phyloP scores from a whole-genome alignment of 2,797 vertebrate species.

The Eospalax fontanierii region DNA sequence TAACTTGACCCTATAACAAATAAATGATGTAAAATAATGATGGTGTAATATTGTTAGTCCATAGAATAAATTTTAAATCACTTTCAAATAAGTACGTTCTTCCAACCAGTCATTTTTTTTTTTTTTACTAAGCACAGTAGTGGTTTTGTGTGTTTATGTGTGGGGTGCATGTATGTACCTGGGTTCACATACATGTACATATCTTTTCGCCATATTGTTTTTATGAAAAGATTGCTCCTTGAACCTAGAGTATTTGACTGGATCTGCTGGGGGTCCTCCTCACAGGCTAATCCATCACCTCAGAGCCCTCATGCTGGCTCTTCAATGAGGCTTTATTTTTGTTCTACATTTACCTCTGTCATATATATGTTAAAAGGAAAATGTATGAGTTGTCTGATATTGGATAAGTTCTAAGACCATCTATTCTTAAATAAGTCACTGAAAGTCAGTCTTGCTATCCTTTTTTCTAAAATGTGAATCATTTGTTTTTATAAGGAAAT shows the following conservation, averaged over 20 bases:
- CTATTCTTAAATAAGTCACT: background rate
- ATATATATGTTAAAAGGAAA: no score
- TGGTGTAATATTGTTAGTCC: background rate
- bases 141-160: no score
- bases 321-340: background rate
- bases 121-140: background rate
- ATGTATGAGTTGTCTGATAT: background rate
- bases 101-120: background rate
- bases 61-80: background rate
- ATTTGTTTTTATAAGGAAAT: background rate
- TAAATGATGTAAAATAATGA: background rate
- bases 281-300: no score
- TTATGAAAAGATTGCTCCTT: no score
- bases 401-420: background rate
- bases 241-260: no score
- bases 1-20: constrained; percentile 15
- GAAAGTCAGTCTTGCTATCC: background rate
- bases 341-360: background rate
- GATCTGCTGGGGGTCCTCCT: no score
- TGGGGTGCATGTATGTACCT: no score
- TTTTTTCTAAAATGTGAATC: background rate
- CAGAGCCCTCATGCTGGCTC: no score
- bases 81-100: background rate
- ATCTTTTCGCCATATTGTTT: no score
- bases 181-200: no score